Conservation (phyloP, 2,113 vertebrate genomes). For the Narcine bancroftii region DNA sequence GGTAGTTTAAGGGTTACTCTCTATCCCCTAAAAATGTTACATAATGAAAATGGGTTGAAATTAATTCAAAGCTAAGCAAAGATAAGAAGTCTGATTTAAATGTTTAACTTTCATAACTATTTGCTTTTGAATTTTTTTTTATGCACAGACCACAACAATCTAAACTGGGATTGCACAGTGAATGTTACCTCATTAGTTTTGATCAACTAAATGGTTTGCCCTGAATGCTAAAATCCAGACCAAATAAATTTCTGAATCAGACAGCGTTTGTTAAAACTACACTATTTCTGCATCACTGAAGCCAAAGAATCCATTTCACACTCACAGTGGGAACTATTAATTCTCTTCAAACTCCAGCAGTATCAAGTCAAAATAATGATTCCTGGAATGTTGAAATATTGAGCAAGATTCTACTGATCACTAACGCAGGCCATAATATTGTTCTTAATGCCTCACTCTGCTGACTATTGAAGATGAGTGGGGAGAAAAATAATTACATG, state of each 20-base stretch:
- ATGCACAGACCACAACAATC: not conserved
- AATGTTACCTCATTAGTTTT: not conserved
- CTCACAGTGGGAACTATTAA: not conserved
- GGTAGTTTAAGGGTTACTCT: not conserved
- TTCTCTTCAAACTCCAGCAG: slow-evolving; percentile 11
- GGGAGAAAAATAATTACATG: not conserved
- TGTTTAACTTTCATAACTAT: not conserved
- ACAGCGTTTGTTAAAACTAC: not conserved
- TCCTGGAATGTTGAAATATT: slow-evolving; percentile 8
- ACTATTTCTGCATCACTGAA: not conserved
- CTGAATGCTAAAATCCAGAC: not conserved
- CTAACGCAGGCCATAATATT: not conserved
- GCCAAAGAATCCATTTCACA: not conserved
- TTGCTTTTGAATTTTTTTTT: not conserved
- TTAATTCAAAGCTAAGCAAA: not conserved
- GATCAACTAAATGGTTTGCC: not conserved
- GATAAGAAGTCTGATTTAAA: not conserved
- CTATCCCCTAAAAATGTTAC: not conserved
- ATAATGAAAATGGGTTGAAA: not conserved
- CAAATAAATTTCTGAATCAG: not conserved
- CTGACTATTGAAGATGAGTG: not conserved
- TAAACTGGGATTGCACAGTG: not conserved
- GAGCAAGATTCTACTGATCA: not conserved
- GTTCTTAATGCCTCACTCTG: not conserved
- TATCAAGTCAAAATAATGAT: slow-evolving; percentile 24